Percentiles rank a stretch among this genome's conserved stretches.
phyloP scores from a whole-genome alignment of 2,797 vertebrate species.

The Mallotus villosus region DNA sequence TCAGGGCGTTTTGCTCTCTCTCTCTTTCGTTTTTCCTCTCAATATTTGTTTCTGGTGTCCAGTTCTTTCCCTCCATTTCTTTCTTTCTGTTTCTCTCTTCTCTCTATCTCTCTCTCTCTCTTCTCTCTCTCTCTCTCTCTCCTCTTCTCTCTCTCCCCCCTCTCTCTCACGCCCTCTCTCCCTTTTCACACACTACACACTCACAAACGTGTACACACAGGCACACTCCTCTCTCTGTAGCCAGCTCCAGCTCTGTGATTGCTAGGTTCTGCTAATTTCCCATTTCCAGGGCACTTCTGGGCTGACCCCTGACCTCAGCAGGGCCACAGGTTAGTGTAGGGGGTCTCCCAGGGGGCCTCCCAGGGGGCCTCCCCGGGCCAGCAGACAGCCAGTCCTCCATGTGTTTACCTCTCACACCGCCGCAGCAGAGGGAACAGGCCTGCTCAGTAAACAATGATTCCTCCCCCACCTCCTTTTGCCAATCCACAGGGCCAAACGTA shows the following conservation, averaged over 20 bases:
- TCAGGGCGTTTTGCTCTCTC: constrained; percentile 71
- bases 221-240: constrained; percentile 24
- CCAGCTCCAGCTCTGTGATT: constrained; percentile 79
- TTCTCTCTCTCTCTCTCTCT: constrained; percentile 53
- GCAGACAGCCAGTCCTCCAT: constrained; percentile 75
- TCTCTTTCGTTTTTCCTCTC: constrained; percentile 27
- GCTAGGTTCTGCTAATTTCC: constrained; percentile 87
- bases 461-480: background rate
- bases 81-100: constrained; percentile 9
- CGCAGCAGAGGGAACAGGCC: constrained; percentile 73
- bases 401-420: constrained; percentile 82
- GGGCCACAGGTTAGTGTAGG: constrained; percentile 67
- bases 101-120: background rate
- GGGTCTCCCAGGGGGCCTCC: constrained; percentile 74
- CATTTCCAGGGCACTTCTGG: constrained; percentile 82
- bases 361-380: too few relatives aligned
- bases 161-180: background rate
- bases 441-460: constrained; percentile 85
- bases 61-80: constrained; percentile 25
- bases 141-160: constrained; percentile 21
- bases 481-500: too few relatives aligned
- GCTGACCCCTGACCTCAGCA: constrained; percentile 79
- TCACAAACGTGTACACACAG: constrained; percentile 10
- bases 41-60: constrained; percentile 21
- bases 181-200: constrained; percentile 11